Evolutionary conservation across 2,888 invertebrate species (phyloP).

Genomic region (Panorpa germanica): DNA sequence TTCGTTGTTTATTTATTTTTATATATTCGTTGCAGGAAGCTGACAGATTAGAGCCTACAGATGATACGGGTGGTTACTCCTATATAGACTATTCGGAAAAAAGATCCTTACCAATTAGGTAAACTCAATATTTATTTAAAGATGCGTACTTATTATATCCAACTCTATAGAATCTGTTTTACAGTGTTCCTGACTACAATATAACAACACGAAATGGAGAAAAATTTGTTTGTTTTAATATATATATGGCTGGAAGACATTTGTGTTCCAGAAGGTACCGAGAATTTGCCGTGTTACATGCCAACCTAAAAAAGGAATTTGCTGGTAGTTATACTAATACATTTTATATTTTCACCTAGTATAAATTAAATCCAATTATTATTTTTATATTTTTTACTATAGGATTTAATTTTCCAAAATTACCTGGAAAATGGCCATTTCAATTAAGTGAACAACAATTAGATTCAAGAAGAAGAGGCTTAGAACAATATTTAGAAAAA

Average conservation of each 20-base stretch:
- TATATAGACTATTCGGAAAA: slow-evolving; percentile 90
- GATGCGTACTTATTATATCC: too few relatives aligned
- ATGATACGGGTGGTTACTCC: slow-evolving; percentile 56
- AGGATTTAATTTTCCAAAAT: slow-evolving; percentile 88
- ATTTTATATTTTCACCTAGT: not conserved
- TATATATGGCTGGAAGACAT: slow-evolving; percentile 97
- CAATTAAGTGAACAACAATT: slow-evolving; percentile 92
- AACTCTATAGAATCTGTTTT: not conserved
- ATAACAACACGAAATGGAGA: slow-evolving; percentile 74
- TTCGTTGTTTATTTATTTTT: slow-evolving; percentile 8
- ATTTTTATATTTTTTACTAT: slow-evolving; percentile 8
- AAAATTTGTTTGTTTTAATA: slow-evolving; percentile 88
- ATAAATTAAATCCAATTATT: not conserved
- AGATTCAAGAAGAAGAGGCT: slow-evolving; percentile 79
- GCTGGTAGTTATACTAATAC: slow-evolving; percentile 32
- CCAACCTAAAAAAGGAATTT: slow-evolving; percentile 82
- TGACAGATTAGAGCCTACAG: slow-evolving; percentile 64
- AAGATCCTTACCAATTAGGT: slow-evolving; percentile 56
- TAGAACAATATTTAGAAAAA: slow-evolving; percentile 96
- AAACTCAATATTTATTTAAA: slow-evolving; percentile 9
- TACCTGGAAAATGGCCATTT: slow-evolving; percentile 98
- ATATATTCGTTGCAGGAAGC: slow-evolving; percentile 40
- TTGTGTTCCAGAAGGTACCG: slow-evolving; percentile 90
- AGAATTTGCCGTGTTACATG: slow-evolving; percentile 83
- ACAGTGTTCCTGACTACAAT: slow-evolving; percentile 86